Evolutionary conservation across 2,113 vertebrate genomes (phyloP).

Genomic region (Chelonoidis abingdonii): DNA sequence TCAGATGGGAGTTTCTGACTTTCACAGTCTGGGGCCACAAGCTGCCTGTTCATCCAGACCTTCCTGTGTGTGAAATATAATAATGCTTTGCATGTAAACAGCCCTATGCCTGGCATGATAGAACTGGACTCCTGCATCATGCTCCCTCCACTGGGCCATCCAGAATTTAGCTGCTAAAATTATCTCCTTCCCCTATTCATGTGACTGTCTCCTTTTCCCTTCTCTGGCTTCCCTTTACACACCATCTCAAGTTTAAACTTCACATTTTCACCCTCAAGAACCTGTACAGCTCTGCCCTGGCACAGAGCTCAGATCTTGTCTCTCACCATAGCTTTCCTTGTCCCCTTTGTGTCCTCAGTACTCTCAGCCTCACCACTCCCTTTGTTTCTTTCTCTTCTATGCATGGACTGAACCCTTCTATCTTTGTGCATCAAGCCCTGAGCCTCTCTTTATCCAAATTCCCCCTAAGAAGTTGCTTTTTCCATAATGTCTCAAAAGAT

Average conservation of each 20-base stretch:
- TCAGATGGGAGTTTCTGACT: not conserved
- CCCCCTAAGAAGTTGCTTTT: not conserved
- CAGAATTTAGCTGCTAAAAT: not conserved
- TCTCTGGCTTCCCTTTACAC: not conserved
- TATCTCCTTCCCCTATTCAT: not conserved
- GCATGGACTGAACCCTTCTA: not conserved
- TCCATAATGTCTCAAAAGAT: not conserved
- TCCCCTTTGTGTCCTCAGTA: rapidly evolving
- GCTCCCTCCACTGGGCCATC: not conserved
- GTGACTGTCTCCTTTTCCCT: not conserved
- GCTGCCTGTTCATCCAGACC: not conserved
- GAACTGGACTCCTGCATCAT: not conserved
- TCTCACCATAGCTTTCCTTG: not conserved
- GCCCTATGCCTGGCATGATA: not conserved
- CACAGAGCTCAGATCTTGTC: rapidly evolving
- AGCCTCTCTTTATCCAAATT: not conserved
- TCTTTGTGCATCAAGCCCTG: not conserved
- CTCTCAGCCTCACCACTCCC: not conserved
- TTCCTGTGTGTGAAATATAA: rapidly evolving
- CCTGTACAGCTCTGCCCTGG: not conserved
- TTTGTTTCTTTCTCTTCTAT: not conserved
- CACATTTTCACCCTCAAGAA: not conserved
- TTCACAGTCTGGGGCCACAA: not conserved
- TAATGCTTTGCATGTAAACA: rapidly evolving
- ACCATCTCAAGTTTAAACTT: rapidly evolving